A percentile compares a stretch with the other conserved stretches of the same genome.
Evolutionary conservation across 2,797 vertebrate species (phyloP).

Genomic region (Pseudomugil gertrudae): DNA sequence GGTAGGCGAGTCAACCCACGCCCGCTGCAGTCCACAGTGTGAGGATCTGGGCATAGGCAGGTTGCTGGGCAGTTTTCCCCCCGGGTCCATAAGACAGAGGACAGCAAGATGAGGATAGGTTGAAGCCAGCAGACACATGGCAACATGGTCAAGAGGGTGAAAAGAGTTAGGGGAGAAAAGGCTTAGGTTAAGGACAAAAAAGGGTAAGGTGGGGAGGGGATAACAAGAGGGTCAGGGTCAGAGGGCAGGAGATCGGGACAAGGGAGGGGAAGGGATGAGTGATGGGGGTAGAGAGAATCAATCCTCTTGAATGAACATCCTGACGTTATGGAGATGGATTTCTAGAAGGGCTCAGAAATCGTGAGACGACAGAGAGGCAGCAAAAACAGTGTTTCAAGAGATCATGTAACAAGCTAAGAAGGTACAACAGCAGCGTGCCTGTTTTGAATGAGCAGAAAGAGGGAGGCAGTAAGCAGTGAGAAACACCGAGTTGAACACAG

Average conservation of each 20-base stretch:
- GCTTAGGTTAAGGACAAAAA: conserved; percentile 64
- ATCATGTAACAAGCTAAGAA: conserved; percentile 85
- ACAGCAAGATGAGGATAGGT: conserved; percentile 84
- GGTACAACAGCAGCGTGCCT: conserved; percentile 79
- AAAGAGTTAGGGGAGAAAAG: conserved; percentile 60
- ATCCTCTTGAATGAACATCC: conserved; percentile 77
- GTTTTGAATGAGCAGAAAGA: conserved; percentile 75
- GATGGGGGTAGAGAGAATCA: conserved; percentile 69
- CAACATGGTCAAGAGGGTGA: conserved; percentile 87
- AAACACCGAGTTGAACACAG: conserved; percentile 59
- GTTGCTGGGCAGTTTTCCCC: conserved; percentile 88
- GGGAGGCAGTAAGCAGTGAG: conserved; percentile 71
- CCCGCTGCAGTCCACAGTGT: conserved; percentile 96
- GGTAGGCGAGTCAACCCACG: conserved; percentile 92
- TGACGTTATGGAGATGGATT: conserved; percentile 52
- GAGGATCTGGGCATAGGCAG: conserved; percentile 93
- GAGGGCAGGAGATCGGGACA: conserved; percentile 74
- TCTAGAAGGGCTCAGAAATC: conserved; percentile 54
- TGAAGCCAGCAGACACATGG: conserved; percentile 88
- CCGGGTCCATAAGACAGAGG: conserved; percentile 79
- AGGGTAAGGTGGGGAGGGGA: conserved; percentile 62
- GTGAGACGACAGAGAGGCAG: conserved; percentile 47
- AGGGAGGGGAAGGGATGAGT: conserved; percentile 75
- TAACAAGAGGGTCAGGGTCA: conserved; percentile 66
- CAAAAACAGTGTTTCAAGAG: conserved; percentile 79